Percentiles rank a stretch among this genome's conserved stretches.
Conservation (phyloP, 1,140 invertebrate genomes). For the Macrocentrus cingulum region DNA sequence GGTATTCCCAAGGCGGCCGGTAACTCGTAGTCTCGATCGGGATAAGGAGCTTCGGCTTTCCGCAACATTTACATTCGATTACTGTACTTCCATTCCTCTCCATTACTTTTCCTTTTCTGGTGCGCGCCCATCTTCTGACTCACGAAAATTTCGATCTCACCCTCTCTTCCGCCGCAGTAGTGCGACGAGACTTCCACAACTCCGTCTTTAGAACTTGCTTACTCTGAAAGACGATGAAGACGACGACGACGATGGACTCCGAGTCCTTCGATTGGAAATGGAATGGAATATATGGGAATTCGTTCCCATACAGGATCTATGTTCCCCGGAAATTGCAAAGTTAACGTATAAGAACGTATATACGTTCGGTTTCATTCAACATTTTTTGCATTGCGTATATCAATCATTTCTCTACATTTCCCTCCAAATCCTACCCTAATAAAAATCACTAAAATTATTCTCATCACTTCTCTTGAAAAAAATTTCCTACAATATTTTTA, state of each 20-base stretch:
- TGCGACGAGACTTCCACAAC: conserved; percentile 20
- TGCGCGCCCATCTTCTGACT: not conserved
- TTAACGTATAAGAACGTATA: conserved; percentile 35
- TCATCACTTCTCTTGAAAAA: no score
- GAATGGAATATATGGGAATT: conserved; percentile 44
- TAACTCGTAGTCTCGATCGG: conserved; percentile 32
- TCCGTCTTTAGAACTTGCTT: conserved; percentile 40
- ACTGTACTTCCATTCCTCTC: conserved; percentile 29
- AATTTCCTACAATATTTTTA: no score
- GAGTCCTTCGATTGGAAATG: conserved; percentile 35
- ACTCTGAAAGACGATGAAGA: conserved; percentile 31
- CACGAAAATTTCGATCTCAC: conserved; percentile 8
- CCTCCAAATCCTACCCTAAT: no score
- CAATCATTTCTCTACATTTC: not conserved
- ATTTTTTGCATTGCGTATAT: conserved; percentile 7
- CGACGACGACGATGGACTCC: not conserved
- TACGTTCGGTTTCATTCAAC: conserved; percentile 22
- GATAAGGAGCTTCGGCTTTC: conserved; percentile 46
- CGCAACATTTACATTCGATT: conserved; percentile 53
- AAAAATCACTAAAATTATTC: no score
- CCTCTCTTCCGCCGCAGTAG: not conserved
- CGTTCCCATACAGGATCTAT: conserved; percentile 18
- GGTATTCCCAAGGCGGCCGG: conserved; percentile 10
- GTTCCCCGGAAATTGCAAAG: conserved; percentile 38
- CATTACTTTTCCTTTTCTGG: conserved; percentile 19